Base-by-base conservation (phyloP, 2,888 invertebrate genomes). In the Dione juno region DNA sequence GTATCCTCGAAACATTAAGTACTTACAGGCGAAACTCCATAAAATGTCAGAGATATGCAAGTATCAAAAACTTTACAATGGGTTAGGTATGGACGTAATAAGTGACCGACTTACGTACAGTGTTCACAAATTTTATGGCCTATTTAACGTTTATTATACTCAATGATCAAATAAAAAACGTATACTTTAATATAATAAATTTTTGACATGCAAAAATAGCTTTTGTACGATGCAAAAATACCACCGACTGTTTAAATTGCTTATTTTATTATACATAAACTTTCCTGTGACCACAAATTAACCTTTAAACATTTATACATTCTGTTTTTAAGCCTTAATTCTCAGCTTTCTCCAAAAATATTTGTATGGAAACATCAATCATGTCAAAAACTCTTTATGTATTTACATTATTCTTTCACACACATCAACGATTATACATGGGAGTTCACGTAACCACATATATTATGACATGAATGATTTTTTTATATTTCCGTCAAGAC, bases 331-430 rank as follows among this genome's bases (percentile, higher is more conserved):
- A 19, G 5, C 50, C 10, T 50, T 10, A 9, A 50, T 37, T 57
- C 16, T 5, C 37, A 16, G 37, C 11, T 37, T 57, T 57, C 57
- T 57, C 54, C 57, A 37, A 57, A 57, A 57, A 40, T 16, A 57
- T 57, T 57, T 57, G 1, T 37, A 16, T 16, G 10, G 57, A 16
- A 16, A 6, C 11, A 57, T 57, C 16, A 57, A 37, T 57, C 57
- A 57, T 57, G 57, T 57, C 57, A 57, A 57, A 54, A 57, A 37
- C 37, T 57, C 57, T 37, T 57, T 16, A 57, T 16, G 10, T 40
- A 37, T 57, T n/a, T n/a, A 37, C 37, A 16, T 37, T 37, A 57
- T 57, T 37, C 50, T 5, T 37, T 35, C 35, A 54, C n/a, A 28
- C n/a, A 54, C 6, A 16, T n/a, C 37, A 14, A 53, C 14, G 53